Conservation (phyloP, 2,797 vertebrate genomes). For the Sphaeramia orbicularis region DNA sequence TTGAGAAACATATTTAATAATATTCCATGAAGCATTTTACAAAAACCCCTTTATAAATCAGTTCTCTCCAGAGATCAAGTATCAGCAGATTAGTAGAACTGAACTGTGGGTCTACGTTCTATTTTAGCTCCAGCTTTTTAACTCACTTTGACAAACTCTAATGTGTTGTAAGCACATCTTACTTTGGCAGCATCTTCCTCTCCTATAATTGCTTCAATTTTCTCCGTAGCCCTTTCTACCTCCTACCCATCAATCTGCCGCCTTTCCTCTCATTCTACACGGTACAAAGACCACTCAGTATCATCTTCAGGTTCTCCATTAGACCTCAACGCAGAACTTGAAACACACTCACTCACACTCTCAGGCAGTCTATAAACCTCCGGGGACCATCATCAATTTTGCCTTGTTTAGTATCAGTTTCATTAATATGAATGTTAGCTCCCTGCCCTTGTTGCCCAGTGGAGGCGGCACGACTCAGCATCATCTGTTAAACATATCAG, state of each 20-base stretch:
- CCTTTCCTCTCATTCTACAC: conserved; percentile 9
- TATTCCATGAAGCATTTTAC: too few species aligned
- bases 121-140: neutral
- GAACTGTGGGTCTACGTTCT: too few species aligned
- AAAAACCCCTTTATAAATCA: too few species aligned
- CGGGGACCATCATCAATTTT: conserved; percentile 42
- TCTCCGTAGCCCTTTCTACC: conserved; percentile 17
- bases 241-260: conserved; percentile 29
- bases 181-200: conserved; percentile 21
- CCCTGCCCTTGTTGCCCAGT: conserved; percentile 53
- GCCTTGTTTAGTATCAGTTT: conserved; percentile 67
- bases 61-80: too few species aligned
- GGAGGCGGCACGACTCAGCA: conserved; percentile 63
- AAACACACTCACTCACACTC: conserved; percentile 33
- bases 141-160: conserved; percentile 10
- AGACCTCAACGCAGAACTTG: conserved; percentile 57
- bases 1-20: too few species aligned
- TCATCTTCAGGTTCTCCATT: conserved; percentile 55
- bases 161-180: conserved; percentile 7
- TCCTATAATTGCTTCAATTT: conserved; percentile 32
- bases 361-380: conserved; percentile 21
- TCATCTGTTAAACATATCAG: conserved; percentile 85
- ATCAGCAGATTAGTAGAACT: too few species aligned
- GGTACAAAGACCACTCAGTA: conserved; percentile 39
- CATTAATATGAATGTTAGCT: conserved; percentile 76